Percentiles rank a stretch among this genome's conserved stretches.
phyloP scores from a whole-genome alignment of 2,113 vertebrate species.

The Noctilio leporinus region DNA sequence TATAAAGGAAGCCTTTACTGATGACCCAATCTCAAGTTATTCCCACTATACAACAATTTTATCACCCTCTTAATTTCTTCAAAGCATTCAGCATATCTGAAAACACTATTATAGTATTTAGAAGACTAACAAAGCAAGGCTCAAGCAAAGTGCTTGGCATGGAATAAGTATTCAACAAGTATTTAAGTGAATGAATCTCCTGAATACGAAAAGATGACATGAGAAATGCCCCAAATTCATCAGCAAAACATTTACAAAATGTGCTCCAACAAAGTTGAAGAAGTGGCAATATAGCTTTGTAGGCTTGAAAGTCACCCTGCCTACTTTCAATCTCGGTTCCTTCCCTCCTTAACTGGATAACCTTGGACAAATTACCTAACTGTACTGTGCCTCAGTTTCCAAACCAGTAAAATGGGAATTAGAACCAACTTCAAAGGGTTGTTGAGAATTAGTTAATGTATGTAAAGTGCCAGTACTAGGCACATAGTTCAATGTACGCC shows the following conservation, averaged over 20 bases:
- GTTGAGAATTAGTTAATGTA: background rate
- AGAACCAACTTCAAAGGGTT: slow-evolving; percentile 2
- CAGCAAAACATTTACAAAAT: slow-evolving; percentile 12
- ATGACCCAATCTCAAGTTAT: background rate
- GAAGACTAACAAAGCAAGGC: background rate
- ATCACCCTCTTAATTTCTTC: slow-evolving; percentile 14
- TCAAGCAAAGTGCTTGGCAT: background rate
- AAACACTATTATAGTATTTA: background rate
- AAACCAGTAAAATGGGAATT: background rate
- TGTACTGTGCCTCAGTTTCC: background rate
- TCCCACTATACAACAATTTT: background rate
- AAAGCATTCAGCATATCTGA: background rate
- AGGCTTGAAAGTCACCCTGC: background rate
- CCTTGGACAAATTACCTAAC: background rate
- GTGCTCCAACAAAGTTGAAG: background rate
- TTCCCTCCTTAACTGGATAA: background rate
- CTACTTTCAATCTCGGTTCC: background rate
- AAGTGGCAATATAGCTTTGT: background rate
- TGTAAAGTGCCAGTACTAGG: background rate
- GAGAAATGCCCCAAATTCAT: background rate
- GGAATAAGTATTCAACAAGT: background rate
- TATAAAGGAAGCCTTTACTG: background rate
- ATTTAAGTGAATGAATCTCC: background rate
- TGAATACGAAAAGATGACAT: slow-evolving; percentile 19
- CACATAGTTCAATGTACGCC: background rate